Evolutionary conservation across 2,797 vertebrate species (phyloP).

Genomic region (Anabas testudineus): DNA sequence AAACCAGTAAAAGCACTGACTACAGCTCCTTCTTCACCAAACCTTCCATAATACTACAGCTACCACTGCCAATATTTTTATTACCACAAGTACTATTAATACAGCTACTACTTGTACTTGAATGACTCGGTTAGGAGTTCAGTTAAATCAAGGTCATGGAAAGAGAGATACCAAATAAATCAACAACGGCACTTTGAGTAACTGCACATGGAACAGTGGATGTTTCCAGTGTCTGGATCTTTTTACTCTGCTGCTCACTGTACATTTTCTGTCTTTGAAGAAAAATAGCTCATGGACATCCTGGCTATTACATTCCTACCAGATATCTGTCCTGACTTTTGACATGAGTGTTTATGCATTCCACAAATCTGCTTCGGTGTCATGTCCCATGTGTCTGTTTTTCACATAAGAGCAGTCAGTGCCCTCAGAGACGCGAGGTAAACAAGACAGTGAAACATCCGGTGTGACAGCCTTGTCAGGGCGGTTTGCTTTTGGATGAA

Average conservation of each 20-base stretch:
- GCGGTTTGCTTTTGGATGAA: not conserved
- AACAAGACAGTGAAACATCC: not conserved
- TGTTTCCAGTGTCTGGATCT: no score
- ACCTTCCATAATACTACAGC: no score
- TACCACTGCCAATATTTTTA: no score
- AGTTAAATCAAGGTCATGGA: no score
- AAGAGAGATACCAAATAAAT: no score
- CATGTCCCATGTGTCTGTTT: not conserved
- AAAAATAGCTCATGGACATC: not conserved
- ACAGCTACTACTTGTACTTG: no score
- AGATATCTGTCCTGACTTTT: not conserved
- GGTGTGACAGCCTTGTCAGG: not conserved
- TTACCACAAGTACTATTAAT: no score
- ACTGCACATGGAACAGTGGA: no score
- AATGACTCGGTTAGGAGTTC: no score
- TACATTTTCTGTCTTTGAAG: not conserved
- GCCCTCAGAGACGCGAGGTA: not conserved
- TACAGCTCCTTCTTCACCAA: no score
- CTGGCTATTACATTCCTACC: constrained; percentile 1
- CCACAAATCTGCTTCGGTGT: not conserved
- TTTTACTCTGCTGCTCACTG: not conserved
- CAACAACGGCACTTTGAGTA: no score
- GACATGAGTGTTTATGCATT: not conserved
- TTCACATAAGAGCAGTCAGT: not conserved
- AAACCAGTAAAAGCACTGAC: no score